Conservation (phyloP, 2,113 vertebrate species). For the Myrmophylax atrothorax region DNA sequence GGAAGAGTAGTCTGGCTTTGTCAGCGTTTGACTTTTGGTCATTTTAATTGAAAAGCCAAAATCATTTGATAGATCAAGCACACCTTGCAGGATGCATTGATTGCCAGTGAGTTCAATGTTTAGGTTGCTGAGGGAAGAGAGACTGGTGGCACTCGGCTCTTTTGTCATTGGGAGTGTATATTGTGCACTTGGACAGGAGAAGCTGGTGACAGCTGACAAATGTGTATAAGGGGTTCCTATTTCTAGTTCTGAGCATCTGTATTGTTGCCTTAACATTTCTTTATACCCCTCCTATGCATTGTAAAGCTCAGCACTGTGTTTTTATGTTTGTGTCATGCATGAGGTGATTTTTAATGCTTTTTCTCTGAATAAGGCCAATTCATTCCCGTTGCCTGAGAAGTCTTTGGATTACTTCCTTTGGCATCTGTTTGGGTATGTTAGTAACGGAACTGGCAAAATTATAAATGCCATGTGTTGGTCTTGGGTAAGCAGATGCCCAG, state of each 20-base stretch:
- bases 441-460: slow-evolving; percentile 29
- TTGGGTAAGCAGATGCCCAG: slow-evolving; percentile 29
- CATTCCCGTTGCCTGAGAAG: not conserved
- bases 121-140: not conserved
- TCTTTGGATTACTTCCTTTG: slow-evolving; percentile 23
- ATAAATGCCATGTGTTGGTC: slow-evolving; percentile 29
- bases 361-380: slow-evolving; percentile 8
- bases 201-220: slow-evolving; percentile 21
- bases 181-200: not conserved
- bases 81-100: not conserved
- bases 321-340: not conserved
- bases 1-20: not conserved
- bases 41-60: not conserved
- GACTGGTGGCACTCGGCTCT: not conserved
- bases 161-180: not conserved
- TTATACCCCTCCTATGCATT: not conserved
- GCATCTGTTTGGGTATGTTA: slow-evolving; percentile 1
- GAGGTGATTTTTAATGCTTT: slow-evolving; percentile 12
- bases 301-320: not conserved
- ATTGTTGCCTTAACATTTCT: slow-evolving; percentile 13
- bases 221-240: not conserved
- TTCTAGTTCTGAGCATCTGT: not conserved
- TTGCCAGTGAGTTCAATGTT: not conserved
- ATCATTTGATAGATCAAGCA: not conserved
- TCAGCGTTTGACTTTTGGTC: not conserved